phyloP scores from a whole-genome alignment of 2,113 vertebrate species.

The Pyxicephalus adspersus region DNA sequence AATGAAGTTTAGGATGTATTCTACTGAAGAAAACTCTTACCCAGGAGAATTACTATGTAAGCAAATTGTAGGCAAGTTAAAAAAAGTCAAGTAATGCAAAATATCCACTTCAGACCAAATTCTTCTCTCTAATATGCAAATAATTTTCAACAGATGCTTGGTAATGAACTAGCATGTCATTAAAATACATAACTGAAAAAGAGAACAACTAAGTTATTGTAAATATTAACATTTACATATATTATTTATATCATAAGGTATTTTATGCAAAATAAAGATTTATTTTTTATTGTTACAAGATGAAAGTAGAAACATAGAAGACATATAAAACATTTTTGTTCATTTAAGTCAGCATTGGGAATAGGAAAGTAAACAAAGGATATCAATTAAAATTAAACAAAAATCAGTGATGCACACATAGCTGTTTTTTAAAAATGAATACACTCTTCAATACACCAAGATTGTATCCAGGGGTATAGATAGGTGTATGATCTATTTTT shows the following conservation, averaged over 20 bases:
- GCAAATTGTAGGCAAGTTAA: constrained; percentile 11
- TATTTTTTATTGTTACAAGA: not conserved
- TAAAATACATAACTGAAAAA: constrained; percentile 27
- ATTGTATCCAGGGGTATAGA: no score
- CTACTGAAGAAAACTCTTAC: constrained; percentile 14
- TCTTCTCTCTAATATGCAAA: constrained; percentile 48
- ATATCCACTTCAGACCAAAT: constrained; percentile 25
- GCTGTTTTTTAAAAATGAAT: no score
- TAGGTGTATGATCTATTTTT: no score
- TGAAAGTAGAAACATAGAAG: not conserved
- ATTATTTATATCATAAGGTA: constrained; percentile 26
- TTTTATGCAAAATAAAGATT: constrained; percentile 8
- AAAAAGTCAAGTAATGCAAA: constrained; percentile 11
- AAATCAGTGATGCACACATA: not conserved
- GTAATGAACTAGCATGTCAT: constrained; percentile 49
- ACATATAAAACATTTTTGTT: not conserved
- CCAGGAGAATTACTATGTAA: constrained; percentile 33
- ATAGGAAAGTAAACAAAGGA: not conserved
- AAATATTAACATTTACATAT: constrained; percentile 32
- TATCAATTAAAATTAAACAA: not conserved
- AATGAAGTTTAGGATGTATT: constrained; percentile 5
- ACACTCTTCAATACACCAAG: no score
- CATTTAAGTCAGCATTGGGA: not conserved
- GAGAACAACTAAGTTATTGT: constrained; percentile 16
- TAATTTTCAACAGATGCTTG: constrained; percentile 24